phyloP scores from a whole-genome alignment of 2,888 invertebrate genomes.

The Agrenia bidenticulata region DNA sequence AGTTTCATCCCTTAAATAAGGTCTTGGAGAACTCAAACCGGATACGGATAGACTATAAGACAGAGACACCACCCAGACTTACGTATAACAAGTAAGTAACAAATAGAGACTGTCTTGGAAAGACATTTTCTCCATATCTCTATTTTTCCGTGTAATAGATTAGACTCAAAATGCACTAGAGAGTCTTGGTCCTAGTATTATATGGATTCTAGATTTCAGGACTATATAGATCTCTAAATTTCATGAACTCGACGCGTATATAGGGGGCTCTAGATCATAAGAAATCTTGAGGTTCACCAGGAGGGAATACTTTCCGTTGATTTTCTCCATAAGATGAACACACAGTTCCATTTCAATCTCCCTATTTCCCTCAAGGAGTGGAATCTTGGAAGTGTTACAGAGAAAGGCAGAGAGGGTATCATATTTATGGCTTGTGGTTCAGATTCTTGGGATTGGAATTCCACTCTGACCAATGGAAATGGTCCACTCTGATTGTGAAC shows the following conservation, averaged over 20 bases:
- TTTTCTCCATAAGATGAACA: constrained; percentile 5
- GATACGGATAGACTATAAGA: no score
- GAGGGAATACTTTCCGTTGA: constrained; percentile 1
- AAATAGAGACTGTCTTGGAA: no score
- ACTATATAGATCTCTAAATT: neutral
- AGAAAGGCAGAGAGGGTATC: constrained; percentile 6
- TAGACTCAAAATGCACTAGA: no score
- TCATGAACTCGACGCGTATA: neutral
- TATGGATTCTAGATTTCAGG: no score
- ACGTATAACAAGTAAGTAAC: no score
- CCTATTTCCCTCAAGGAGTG: constrained; percentile 7
- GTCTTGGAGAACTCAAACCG: no score
- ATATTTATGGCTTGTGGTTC: constrained; percentile 18
- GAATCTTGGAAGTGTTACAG: neutral
- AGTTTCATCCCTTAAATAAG: no score
- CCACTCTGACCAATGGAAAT: neutral
- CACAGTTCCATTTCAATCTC: constrained; percentile 11
- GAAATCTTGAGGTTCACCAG: neutral
- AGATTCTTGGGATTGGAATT: constrained; percentile 13
- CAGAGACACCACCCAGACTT: no score
- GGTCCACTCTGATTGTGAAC: no score
- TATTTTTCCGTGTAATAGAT: no score
- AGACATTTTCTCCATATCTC: no score
- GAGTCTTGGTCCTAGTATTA: constrained; percentile 3
- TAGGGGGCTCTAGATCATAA: neutral